A percentile compares a stretch with the other conserved stretches of the same genome.
Evolutionary conservation across 2,113 vertebrate species (phyloP).

Genomic region (Leucosticte australis): DNA sequence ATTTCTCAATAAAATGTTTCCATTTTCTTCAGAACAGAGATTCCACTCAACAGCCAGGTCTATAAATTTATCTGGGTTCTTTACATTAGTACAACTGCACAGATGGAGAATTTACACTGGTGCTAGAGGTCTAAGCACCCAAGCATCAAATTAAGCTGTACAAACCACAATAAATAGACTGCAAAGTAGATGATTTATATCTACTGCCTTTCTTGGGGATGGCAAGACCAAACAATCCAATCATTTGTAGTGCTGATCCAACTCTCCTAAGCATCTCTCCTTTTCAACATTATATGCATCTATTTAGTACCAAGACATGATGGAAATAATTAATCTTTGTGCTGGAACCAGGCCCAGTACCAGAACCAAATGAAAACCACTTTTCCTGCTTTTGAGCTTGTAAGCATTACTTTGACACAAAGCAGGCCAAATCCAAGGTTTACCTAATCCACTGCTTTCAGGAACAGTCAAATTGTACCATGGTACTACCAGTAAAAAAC

Average conservation of each 20-base stretch:
- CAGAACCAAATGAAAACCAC: neutral
- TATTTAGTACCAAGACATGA: neutral
- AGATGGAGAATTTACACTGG: neutral
- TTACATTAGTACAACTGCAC: neutral
- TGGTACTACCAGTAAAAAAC: neutral
- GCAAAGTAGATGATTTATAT: neutral
- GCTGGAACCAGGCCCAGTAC: neutral
- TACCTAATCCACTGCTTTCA: neutral
- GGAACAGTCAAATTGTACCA: neutral
- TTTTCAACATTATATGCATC: neutral
- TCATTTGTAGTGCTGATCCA: neutral
- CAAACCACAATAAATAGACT: neutral
- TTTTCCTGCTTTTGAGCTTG: neutral
- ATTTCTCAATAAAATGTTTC: neutral
- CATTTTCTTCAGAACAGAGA: neutral
- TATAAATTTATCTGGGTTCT: neutral
- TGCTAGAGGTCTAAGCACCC: neutral
- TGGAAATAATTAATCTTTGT: neutral
- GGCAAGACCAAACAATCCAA: neutral
- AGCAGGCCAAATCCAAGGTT: neutral
- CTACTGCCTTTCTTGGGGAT: neutral
- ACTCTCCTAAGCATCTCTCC: neutral
- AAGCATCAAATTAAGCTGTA: slow-evolving; percentile 17
- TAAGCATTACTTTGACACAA: neutral
- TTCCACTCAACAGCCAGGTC: neutral